A percentile compares a stretch with the other conserved stretches of the same genome.
Conservation (phyloP, 92 coral and sea anemone species). For the Porites rus region DNA sequence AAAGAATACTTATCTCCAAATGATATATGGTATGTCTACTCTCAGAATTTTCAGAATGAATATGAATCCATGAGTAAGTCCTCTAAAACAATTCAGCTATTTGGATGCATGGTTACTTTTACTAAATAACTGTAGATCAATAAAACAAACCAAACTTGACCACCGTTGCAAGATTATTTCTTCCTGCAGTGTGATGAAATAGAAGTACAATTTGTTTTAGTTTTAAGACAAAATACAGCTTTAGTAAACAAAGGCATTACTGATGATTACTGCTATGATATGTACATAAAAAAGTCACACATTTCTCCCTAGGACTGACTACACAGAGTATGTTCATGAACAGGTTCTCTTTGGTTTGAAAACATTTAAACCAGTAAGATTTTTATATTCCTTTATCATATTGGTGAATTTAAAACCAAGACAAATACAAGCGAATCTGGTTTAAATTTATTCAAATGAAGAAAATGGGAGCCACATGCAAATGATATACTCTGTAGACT, state of each 20-base stretch:
- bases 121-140: slow-evolving; percentile 34
- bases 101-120: neutral
- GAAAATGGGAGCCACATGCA: no score
- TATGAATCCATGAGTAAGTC: neutral
- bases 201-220: slow-evolving; percentile 71
- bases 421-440: no score
- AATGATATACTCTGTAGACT: no score
- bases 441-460: no score
- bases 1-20: neutral
- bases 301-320: no score
- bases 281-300: neutral
- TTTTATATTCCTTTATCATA: no score
- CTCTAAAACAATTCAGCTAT: neutral
- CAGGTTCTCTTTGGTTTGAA: no score
- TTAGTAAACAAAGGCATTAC: slow-evolving; percentile 14
- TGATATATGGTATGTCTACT: neutral
- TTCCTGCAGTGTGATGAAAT: slow-evolving; percentile 73
- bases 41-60: neutral
- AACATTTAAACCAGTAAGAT: no score
- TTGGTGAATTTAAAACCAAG: neutral
- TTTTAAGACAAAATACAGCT: slow-evolving; percentile 37
- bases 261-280: slow-evolving; percentile 1
- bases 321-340: no score
- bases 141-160: slow-evolving; percentile 94
- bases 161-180: slow-evolving; percentile 65